These are phyloP conservation scores for Charina bottae DNA, from an alignment of 2,113 vertebrate genomes.

Conservation along the genomic window DNA sequence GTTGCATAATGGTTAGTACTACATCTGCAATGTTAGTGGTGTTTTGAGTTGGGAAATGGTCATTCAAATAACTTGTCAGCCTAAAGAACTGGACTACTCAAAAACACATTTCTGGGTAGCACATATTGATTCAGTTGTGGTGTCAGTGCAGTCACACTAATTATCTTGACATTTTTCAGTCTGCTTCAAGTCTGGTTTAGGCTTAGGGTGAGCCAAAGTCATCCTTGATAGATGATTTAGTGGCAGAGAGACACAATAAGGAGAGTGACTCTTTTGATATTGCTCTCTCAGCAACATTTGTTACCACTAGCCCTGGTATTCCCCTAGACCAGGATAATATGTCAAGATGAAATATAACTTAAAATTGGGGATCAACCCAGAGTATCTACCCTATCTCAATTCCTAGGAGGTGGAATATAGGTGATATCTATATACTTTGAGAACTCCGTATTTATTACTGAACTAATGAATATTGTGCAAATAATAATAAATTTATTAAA, in stretches of 20 bases:
- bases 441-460: too few species aligned
- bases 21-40: neutral
- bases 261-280: neutral
- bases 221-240: neutral
- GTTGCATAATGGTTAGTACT: neutral
- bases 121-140: neutral
- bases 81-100: neutral
- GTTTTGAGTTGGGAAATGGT: neutral
- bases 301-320: neutral
- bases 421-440: too few species aligned
- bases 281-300: neutral
- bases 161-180: neutral
- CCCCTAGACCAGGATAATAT: neutral
- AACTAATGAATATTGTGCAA: too few species aligned
- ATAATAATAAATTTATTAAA: too few species aligned
- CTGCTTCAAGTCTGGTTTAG: neutral
- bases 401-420: too few species aligned
- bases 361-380: too few species aligned
- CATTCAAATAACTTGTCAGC: neutral
- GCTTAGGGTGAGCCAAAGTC: neutral
- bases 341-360: neutral
- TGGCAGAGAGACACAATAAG: neutral
- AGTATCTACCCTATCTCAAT: too few species aligned
- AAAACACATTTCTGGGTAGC: neutral
- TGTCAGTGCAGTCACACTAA: neutral